These are phyloP conservation scores for Geococcyx californianus DNA, from an alignment of 2,113 vertebrate species.

Conservation along the genomic window DNA sequence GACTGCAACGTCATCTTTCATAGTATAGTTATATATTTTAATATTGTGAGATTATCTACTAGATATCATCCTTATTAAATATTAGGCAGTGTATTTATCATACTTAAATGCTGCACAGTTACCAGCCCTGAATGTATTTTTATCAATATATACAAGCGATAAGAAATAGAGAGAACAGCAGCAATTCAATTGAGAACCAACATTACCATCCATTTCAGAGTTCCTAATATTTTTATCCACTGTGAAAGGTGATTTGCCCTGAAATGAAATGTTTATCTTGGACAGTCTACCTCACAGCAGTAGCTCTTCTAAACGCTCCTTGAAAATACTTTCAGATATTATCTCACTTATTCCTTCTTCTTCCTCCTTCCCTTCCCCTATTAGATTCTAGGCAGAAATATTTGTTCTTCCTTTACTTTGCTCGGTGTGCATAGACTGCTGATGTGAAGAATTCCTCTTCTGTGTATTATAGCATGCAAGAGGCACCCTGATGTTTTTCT, in stretches of 20 bases:
- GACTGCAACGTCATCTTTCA: background rate
- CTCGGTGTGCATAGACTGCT: background rate
- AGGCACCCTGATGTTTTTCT: slow-evolving; percentile 11
- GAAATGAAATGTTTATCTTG: slow-evolving; percentile 57
- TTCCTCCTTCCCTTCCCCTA: background rate
- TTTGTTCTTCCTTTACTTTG: background rate
- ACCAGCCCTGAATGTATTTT: background rate
- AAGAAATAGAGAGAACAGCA: background rate
- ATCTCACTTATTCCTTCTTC: background rate
- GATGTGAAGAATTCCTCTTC: background rate
- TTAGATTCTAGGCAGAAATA: background rate
- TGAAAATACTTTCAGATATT: slow-evolving; percentile 37
- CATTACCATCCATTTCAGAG: background rate
- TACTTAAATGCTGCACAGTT: slow-evolving; percentile 2
- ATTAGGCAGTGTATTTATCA: slow-evolving; percentile 16
- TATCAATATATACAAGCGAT: slow-evolving; percentile 30
- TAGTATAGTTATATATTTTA: background rate
- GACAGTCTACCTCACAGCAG: slow-evolving; percentile 35
- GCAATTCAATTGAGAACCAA: background rate
- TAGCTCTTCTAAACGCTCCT: background rate
- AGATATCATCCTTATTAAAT: slow-evolving; percentile 7
- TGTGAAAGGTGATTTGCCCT: slow-evolving; percentile 28
- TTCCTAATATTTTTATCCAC: slow-evolving; percentile 12
- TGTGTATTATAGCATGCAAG: background rate
- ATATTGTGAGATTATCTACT: background rate